phyloP scores from a whole-genome alignment of 2,888 invertebrate genomes.

The Diarsia brunnea region DNA sequence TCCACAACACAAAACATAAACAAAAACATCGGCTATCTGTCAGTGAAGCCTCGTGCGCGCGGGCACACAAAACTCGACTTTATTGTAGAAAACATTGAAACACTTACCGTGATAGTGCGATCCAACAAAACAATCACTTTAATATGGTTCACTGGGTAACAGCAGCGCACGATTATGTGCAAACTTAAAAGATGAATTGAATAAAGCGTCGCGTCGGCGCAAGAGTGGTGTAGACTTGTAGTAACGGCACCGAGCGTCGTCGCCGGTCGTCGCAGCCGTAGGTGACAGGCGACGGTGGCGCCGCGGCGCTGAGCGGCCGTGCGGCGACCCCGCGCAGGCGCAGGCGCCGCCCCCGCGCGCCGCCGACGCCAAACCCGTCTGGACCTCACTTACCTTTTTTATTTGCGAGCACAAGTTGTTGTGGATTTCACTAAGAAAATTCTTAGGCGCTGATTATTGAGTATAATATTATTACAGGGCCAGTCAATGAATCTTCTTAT shows the following conservation, averaged over 20 bases:
- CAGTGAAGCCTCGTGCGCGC: constrained; percentile 76
- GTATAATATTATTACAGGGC: no score
- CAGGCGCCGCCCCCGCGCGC: constrained; percentile 67
- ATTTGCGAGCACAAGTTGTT: constrained; percentile 33
- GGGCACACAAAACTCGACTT: constrained; percentile 58
- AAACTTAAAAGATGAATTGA: constrained; percentile 58
- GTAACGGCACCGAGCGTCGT: constrained; percentile 70
- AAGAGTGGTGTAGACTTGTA: constrained; percentile 66
- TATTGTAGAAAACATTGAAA: constrained; percentile 50
- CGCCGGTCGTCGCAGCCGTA: constrained; percentile 73
- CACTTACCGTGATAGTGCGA: constrained; percentile 53
- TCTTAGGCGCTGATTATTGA: not conserved
- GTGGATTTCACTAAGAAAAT: constrained; percentile 19
- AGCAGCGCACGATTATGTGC: constrained; percentile 34
- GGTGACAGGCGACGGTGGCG: constrained; percentile 81
- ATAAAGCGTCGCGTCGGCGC: constrained; percentile 73
- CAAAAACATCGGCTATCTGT: constrained; percentile 78
- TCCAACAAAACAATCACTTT: constrained; percentile 32
- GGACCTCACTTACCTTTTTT: constrained; percentile 53
- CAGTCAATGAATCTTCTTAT: no score
- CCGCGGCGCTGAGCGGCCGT: constrained; percentile 84
- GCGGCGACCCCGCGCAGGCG: constrained; percentile 76
- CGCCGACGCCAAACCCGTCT: constrained; percentile 66
- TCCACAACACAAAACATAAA: constrained; percentile 74
- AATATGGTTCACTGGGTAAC: constrained; percentile 30